Conservation (phyloP, 1,140 invertebrate species). For the Bombus haemorrhoidalis region DNA sequence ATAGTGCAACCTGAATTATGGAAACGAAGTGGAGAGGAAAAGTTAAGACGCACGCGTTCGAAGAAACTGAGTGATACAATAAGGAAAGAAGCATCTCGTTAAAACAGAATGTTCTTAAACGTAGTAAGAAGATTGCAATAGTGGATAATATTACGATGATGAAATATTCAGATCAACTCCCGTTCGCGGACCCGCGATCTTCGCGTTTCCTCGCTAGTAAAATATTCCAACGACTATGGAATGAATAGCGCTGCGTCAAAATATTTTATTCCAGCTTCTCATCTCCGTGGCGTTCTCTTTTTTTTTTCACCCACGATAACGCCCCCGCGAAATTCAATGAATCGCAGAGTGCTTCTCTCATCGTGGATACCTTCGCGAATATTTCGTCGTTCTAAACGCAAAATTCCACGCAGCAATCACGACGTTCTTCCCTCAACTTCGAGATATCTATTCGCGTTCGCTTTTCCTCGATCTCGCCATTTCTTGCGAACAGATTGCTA, state of each 20-base stretch:
- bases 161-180: conserved; percentile 27
- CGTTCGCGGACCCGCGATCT: background rate
- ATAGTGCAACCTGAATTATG: background rate
- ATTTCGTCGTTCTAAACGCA: conserved; percentile 25
- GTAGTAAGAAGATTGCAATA: background rate
- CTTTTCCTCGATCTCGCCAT: conserved; percentile 32
- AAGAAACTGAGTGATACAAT: background rate
- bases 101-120: conserved; percentile 19
- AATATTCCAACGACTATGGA: conserved; percentile 13
- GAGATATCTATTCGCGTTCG: background rate
- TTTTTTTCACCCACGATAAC: background rate
- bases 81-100: background rate
- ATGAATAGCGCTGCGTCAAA: background rate
- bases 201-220: background rate
- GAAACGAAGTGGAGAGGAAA: conserved; percentile 1
- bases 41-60: background rate
- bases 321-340: conserved; percentile 40
- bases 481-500: conserved; percentile 48
- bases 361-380: conserved; percentile 17
- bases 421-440: conserved; percentile 26
- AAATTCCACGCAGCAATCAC: conserved; percentile 13
- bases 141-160: background rate
- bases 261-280: conserved; percentile 16
- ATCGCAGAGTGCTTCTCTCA: conserved; percentile 30
- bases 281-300: background rate